These are phyloP conservation scores for Pogonus chalceus DNA, from an alignment of 1,140 invertebrate species.

Conservation along the genomic window DNA sequence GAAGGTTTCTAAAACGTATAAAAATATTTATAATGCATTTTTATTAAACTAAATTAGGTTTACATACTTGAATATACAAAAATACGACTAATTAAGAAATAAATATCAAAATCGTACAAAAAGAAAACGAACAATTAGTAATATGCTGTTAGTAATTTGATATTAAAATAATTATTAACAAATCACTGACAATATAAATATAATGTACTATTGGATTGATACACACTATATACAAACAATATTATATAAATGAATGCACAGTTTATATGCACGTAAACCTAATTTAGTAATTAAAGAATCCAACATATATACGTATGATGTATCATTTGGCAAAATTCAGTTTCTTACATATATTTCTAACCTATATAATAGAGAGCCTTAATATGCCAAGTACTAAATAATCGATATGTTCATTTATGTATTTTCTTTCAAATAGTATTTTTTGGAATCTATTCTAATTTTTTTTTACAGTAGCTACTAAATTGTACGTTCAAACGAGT, in stretches of 20 bases:
- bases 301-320: constrained; percentile 4
- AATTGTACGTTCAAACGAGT: neutral
- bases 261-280: constrained; percentile 2
- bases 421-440: neutral
- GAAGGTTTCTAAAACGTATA: too few relatives aligned
- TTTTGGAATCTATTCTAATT: neutral
- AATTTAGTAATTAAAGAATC: neutral
- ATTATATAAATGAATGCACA: neutral
- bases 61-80: constrained; percentile 3
- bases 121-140: neutral
- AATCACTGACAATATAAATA: neutral
- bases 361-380: neutral
- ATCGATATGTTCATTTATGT: constrained; percentile 1
- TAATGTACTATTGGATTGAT: neutral
- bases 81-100: constrained; percentile 4
- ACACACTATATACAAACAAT: constrained; percentile 5
- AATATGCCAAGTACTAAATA: constrained; percentile 3
- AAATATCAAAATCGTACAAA: constrained; percentile 3
- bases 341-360: constrained; percentile 4
- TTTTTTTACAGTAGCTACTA: constrained; percentile 2
- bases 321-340: constrained; percentile 6
- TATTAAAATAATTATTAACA: neutral
- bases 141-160: neutral
- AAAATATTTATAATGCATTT: neutral
- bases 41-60: constrained; percentile 7